Evolutionary conservation across 2,113 vertebrate species (phyloP).

Genomic region (Prionailurus bengalensis): DNA sequence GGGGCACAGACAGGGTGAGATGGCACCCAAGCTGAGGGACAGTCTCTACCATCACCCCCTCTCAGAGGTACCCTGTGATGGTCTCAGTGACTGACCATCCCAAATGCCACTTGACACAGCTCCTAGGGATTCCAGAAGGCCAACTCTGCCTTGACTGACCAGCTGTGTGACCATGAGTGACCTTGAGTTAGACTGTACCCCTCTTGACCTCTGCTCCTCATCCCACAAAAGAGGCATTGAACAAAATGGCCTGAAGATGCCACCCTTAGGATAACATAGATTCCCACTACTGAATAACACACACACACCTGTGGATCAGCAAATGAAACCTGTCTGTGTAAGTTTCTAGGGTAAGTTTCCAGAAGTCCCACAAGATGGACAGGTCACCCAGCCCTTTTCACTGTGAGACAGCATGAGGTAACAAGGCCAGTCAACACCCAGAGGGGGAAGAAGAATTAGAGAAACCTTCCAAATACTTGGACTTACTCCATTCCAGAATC

Average conservation of each 20-base stretch:
- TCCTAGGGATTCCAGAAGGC: not conserved
- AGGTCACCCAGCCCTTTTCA: accelerated
- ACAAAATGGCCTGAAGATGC: not conserved
- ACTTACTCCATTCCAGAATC: not conserved
- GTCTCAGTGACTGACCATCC: not conserved
- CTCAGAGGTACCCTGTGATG: not conserved
- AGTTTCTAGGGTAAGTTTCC: not conserved
- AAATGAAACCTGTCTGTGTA: not conserved
- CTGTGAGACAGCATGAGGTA: accelerated
- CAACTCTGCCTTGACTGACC: not conserved
- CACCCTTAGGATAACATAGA: not conserved
- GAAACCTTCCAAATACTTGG: not conserved
- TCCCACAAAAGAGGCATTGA: not conserved
- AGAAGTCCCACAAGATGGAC: not conserved
- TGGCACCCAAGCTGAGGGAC: accelerated
- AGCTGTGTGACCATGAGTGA: not conserved
- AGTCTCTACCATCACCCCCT: not conserved
- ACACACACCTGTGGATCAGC: accelerated
- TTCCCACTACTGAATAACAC: not conserved
- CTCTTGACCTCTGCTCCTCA: not conserved
- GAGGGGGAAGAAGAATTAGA: not conserved
- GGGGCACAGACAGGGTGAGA: accelerated
- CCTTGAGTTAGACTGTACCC: accelerated
- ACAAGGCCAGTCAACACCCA: not conserved
- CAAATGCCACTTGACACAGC: not conserved